Base-by-base conservation (phyloP, 2,797 vertebrate species). In the Lacerta viridis region DNA sequence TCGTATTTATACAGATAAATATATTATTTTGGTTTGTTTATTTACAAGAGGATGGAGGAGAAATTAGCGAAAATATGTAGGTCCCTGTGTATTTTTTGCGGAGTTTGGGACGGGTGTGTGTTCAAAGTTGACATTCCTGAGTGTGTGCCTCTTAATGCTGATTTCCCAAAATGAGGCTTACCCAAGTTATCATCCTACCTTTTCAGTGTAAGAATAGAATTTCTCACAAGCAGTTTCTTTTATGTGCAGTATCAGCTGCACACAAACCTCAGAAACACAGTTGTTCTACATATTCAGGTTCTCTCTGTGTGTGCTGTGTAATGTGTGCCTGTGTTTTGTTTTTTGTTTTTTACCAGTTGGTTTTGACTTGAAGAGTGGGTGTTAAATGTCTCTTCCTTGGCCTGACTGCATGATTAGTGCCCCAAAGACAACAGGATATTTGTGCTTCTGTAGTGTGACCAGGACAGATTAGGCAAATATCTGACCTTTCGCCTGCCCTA, bases 1-100 rank as follows among this genome's bases (percentile, higher is more conserved):
- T n/a, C 11, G 1, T 76, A 4, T 80, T 71, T 39, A 1, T 80
- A 71, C 13, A 29, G 25, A 71, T 55, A 27, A 80, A 43, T 13
- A 74, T 64, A 39, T 25, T 64, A 29, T 20, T n/a, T 74, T 77
- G 84, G 33, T 29, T 5, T 61, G 17, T n/a, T 15, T 39, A 17
- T 41, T 85, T 75, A 27, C 29, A 66, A 78, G 29, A 7, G 10
- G 18, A 9, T 7, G 9, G 5, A 36, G 59, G 27, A 55, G 50
- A 50, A 75, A 77, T 33, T 61, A 68, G 80, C 85, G 88, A 84
- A 87, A 69, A 91, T 79, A 89, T 78, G 17, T 86, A 87, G 88
- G 43, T 92, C 90, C 83, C 83, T 7, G 64, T 92, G 84, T 80
- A 9, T 93, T 92, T 85, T 80, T 93, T 92, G 91, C 89, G 13